Conservation (phyloP, 2,113 vertebrate species). For the Polyodon spathula region DNA sequence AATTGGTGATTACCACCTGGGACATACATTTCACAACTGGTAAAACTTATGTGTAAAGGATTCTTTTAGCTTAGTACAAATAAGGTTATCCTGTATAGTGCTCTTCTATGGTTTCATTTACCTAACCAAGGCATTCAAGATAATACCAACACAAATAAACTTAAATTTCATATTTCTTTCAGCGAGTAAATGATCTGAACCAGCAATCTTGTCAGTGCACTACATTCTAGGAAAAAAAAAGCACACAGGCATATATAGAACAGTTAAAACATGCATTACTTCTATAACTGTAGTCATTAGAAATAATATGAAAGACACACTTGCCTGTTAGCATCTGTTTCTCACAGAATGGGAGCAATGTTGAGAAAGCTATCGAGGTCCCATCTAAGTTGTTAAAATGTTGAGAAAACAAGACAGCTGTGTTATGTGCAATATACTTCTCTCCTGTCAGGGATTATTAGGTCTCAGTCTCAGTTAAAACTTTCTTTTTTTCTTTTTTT, state of each 20-base stretch:
- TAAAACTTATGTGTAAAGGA: constrained; percentile 29
- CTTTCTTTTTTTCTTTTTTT: constrained; percentile 20
- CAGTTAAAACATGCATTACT: constrained; percentile 21
- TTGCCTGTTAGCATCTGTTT: constrained; percentile 48
- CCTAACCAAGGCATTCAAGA: constrained; percentile 7
- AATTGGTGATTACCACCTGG: constrained; percentile 40
- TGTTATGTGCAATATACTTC: neutral
- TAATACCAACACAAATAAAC: neutral
- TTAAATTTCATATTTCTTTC: neutral
- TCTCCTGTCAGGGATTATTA: constrained; percentile 24
- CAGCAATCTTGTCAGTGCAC: neutral
- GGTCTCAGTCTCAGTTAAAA: constrained; percentile 37
- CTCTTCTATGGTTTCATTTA: constrained; percentile 16
- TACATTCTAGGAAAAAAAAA: constrained; percentile 28
- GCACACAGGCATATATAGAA: too few species aligned
- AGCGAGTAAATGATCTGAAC: neutral
- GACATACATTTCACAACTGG: constrained; percentile 34
- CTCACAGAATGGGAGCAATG: constrained; percentile 32
- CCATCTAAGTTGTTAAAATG: constrained; percentile 23
- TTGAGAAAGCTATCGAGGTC: constrained; percentile 25
- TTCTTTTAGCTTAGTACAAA: constrained; percentile 18
- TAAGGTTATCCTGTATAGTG: constrained; percentile 26
- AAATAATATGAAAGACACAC: constrained; percentile 53
- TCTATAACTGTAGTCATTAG: constrained; percentile 46
- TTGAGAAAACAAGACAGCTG: constrained; percentile 25